phyloP scores from a whole-genome alignment of 2,888 invertebrate genomes.

The Dendrolimus houi region DNA sequence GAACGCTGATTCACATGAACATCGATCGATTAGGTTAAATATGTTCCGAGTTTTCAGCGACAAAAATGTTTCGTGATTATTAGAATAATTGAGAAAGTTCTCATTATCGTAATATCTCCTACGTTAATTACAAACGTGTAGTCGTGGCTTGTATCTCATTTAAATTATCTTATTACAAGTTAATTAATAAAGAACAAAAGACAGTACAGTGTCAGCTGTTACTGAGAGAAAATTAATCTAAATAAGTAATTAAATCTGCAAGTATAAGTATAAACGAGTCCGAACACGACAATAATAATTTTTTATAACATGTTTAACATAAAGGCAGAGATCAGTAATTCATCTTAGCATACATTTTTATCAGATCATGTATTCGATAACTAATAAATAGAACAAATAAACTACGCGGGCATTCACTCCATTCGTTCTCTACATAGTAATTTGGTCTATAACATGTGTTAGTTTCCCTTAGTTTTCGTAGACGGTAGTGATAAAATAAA shows the following conservation, averaged over 20 bases:
- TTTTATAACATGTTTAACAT: not conserved
- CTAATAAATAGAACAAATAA: conserved; percentile 29
- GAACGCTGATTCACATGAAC: not conserved
- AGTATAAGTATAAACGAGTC: not conserved
- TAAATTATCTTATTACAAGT: not conserved
- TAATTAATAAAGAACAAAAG: not conserved
- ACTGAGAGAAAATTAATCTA: not conserved
- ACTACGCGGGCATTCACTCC: conserved; percentile 44
- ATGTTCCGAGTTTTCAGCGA: too few relatives aligned
- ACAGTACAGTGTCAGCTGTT: not conserved
- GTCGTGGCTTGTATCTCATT: not conserved
- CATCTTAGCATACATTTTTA: not conserved
- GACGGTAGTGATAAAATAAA: conserved; percentile 52
- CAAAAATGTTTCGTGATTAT: too few relatives aligned
- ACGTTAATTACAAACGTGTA: not conserved
- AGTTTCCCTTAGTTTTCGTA: conserved; percentile 33
- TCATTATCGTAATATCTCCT: not conserved
- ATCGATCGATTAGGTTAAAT: not conserved
- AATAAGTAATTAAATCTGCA: not conserved
- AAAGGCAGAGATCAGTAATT: not conserved
- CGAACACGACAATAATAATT: not conserved
- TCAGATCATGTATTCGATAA: not conserved
- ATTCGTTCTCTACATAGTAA: conserved; percentile 20
- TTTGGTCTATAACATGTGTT: conserved; percentile 33
- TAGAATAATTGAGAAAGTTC: not conserved